Evolutionary conservation across 2,888 invertebrate genomes (phyloP), one percentile per base, ranked within the genome.

Genomic region (Abrostola tripartita): DNA sequence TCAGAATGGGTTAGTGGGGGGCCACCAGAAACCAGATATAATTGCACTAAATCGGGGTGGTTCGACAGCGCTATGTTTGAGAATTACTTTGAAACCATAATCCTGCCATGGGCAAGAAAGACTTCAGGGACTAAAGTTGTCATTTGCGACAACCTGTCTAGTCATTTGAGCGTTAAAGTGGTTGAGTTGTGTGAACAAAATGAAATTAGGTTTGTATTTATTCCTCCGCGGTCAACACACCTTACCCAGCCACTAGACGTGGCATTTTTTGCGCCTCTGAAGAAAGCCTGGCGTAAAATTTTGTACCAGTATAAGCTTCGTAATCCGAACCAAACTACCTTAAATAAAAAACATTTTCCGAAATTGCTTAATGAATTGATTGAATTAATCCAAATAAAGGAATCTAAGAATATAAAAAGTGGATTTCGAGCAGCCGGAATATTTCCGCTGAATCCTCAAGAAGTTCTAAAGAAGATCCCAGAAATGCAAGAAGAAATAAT

Each of bases 371-470:
- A 0, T 24, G 24, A 50, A 40, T 57, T 57, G n/a, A 50, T n/a
- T 6, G 41, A 57, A 57, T 35, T 10, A 24, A 50, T 41, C 35
- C 0, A 24, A n/a, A n/a, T 50, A 9, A 57, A 12, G 0, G 50
- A 70, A 35, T 35, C 24, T 1, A 62, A 65, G 12, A 76, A 74
- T 41, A 66, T 71, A 40, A 66, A 47, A 60, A 71, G 71, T 55
- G 74, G 74, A 6, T 76, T 74, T 61, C 68, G 58, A 65, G 68
- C 74, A 38, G 37, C 76, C 0, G 71, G 71, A n/a, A 61, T 76
- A 67, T 65, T 37, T 40, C 74, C 74, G 6, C 38, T 70, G 0
- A 76, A 77, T 58, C 72, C 72, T 24, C 64, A 55, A 64, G 55
- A 74, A 63, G 72, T 72, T 11, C 49, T 76, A 10, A 72, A 72